These are phyloP conservation scores for Bombyx mandarina DNA, from an alignment of 1,140 invertebrate species.

Conservation along the genomic window DNA sequence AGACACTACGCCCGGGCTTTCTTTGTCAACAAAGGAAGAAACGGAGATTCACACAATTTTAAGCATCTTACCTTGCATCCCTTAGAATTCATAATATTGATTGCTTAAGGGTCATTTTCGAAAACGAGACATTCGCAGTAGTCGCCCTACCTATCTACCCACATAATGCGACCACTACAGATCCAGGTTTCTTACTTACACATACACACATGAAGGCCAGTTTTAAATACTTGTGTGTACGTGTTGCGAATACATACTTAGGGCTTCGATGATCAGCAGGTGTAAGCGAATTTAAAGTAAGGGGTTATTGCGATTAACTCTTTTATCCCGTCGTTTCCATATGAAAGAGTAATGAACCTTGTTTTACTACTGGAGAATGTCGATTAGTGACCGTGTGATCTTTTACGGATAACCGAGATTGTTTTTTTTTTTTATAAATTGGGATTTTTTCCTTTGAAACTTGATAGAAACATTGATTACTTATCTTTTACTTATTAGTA, in stretches of 20 bases:
- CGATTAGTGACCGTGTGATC: conserved; percentile 66
- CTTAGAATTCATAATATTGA: conserved; percentile 61
- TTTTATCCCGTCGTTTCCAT: conserved; percentile 71
- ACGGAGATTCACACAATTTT: conserved; percentile 38
- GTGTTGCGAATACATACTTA: conserved; percentile 56
- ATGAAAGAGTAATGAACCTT: conserved; percentile 71
- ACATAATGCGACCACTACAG: conserved; percentile 68
- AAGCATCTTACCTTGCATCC: conserved; percentile 34
- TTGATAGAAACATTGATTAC: background rate
- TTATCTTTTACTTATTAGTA: background rate
- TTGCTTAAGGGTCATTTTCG: conserved; percentile 56
- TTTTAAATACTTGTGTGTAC: conserved; percentile 53
- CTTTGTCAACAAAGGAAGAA: conserved; percentile 46
- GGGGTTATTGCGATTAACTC: conserved; percentile 70
- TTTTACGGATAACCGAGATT: conserved; percentile 14
- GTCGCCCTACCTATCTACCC: conserved; percentile 63
- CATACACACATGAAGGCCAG: conserved; percentile 64
- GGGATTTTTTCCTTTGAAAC: background rate
- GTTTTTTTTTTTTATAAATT: background rate
- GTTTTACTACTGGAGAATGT: conserved; percentile 61
- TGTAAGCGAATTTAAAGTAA: conserved; percentile 65
- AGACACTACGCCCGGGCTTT: conserved; percentile 50
- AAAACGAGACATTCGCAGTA: conserved; percentile 63
- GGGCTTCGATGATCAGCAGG: conserved; percentile 69
- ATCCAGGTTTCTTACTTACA: conserved; percentile 67